A percentile compares a stretch with the other conserved stretches of the same genome.
Conservation (phyloP, 2,888 invertebrate species). For the Acleris cristana region DNA sequence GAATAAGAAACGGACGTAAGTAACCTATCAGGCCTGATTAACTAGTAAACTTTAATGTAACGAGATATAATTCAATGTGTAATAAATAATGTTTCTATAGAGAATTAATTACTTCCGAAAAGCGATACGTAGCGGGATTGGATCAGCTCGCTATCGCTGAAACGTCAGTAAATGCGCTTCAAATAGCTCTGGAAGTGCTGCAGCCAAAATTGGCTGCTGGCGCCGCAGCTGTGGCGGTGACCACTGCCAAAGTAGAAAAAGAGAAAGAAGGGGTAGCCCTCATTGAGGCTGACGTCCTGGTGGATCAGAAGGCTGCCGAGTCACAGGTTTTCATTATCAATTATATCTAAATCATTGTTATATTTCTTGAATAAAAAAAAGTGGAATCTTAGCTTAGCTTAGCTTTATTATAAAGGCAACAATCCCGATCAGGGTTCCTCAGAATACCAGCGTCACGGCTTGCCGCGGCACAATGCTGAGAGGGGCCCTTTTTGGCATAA, state of each 20-base stretch:
- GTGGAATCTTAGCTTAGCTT: too few relatives aligned
- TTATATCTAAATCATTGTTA: too few relatives aligned
- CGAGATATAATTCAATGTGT: not conserved
- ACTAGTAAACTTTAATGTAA: not conserved
- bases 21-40: slow-evolving; percentile 40
- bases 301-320: slow-evolving; percentile 91
- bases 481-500: too few relatives aligned
- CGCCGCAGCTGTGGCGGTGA: slow-evolving; percentile 93
- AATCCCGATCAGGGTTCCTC: too few relatives aligned
- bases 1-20: slow-evolving; percentile 88
- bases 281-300: slow-evolving; percentile 90
- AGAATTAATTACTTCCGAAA: slow-evolving; percentile 86
- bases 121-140: slow-evolving; percentile 93
- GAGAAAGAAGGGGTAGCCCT: slow-evolving; percentile 94
- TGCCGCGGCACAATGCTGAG: too few relatives aligned
- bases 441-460: too few relatives aligned
- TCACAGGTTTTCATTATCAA: slow-evolving; percentile 83
- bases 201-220: slow-evolving; percentile 95
- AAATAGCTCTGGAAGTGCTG: slow-evolving; percentile 90
- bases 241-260: slow-evolving; percentile 93
- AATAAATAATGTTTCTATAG: slow-evolving; percentile 63
- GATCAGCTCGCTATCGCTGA: slow-evolving; percentile 93
- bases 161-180: slow-evolving; percentile 91
- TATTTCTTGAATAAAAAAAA: too few relatives aligned
- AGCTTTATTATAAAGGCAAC: too few relatives aligned